A percentile compares a stretch with the other conserved stretches of the same genome.
phyloP scores from a whole-genome alignment of 2,888 invertebrate species.

The Spisula solida region DNA sequence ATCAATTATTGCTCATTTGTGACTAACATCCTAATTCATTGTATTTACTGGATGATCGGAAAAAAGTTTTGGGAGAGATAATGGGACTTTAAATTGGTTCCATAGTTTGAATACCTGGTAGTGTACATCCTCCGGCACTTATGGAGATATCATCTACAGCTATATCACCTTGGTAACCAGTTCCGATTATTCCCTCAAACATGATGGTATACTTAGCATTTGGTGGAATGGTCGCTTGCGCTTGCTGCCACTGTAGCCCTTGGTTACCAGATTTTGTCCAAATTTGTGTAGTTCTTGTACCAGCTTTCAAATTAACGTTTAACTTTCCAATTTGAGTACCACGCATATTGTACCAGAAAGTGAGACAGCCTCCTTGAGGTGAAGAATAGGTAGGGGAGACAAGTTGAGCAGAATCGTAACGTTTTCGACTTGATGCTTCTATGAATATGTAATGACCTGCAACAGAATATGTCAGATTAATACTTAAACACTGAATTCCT shows the following conservation, averaged over 20 bases:
- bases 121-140: conserved; percentile 75
- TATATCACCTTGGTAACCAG: conserved; percentile 79
- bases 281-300: conserved; percentile 50
- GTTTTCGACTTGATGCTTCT: conserved; percentile 89
- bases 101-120: conserved; percentile 70
- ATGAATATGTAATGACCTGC: conserved; percentile 83
- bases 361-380: conserved; percentile 78
- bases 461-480: conserved; percentile 10
- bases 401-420: conserved; percentile 89
- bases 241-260: conserved; percentile 77
- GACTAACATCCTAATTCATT: too few relatives aligned
- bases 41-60: too few relatives aligned
- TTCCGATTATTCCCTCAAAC: conserved; percentile 83
- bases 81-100: too few relatives aligned
- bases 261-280: conserved; percentile 77
- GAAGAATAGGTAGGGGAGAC: conserved; percentile 71
- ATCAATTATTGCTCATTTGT: too few relatives aligned
- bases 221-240: conserved; percentile 71
- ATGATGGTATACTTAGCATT: conserved; percentile 74
- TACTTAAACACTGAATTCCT: not conserved
- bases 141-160: conserved; percentile 85
- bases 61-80: too few relatives aligned
- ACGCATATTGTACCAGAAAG: conserved; percentile 85
- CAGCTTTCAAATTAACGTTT: conserved; percentile 73
- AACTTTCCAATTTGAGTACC: conserved; percentile 81